Percentiles rank a stretch among this genome's conserved stretches.
phyloP scores from a whole-genome alignment of 1,140 invertebrate species.

The Oppia nitens region DNA sequence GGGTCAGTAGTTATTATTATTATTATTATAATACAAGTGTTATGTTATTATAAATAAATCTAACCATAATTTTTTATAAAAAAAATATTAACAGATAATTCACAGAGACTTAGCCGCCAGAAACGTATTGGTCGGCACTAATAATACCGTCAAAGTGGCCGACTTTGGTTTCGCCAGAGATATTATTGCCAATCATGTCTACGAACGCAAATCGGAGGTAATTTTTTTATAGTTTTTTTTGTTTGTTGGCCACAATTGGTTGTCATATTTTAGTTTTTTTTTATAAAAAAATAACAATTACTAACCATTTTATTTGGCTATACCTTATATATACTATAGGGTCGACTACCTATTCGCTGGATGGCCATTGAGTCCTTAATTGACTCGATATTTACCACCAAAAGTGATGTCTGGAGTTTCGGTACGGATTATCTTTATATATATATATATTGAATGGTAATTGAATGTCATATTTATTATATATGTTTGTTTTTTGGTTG shows the following conservation, averaged over 20 bases:
- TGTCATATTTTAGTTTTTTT: neutral
- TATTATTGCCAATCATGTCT: conserved; percentile 60
- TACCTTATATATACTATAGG: conserved; percentile 6
- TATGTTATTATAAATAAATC: neutral
- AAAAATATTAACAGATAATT: conserved; percentile 46
- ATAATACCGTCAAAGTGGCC: conserved; percentile 75
- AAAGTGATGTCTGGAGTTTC: conserved; percentile 75
- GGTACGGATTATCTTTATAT: conserved; percentile 29
- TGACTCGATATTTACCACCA: conserved; percentile 45
- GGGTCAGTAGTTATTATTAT: conserved; percentile 1
- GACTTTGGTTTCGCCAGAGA: conserved; percentile 86
- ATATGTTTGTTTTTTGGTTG: too few relatives aligned
- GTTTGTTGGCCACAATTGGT: neutral
- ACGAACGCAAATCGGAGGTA: conserved; percentile 74
- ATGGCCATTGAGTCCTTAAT: conserved; percentile 65
- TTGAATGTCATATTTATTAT: too few relatives aligned
- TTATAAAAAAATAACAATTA: neutral
- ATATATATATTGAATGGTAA: neutral
- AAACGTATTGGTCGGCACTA: conserved; percentile 70
- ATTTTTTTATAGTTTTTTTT: conserved; percentile 3
- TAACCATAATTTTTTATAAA: neutral
- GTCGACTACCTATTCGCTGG: conserved; percentile 54
- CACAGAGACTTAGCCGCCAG: conserved; percentile 77
- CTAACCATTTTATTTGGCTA: neutral
- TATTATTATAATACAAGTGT: conserved; percentile 47